phyloP scores from a whole-genome alignment of 1,140 invertebrate species.

The Notospermus geniculatus region DNA sequence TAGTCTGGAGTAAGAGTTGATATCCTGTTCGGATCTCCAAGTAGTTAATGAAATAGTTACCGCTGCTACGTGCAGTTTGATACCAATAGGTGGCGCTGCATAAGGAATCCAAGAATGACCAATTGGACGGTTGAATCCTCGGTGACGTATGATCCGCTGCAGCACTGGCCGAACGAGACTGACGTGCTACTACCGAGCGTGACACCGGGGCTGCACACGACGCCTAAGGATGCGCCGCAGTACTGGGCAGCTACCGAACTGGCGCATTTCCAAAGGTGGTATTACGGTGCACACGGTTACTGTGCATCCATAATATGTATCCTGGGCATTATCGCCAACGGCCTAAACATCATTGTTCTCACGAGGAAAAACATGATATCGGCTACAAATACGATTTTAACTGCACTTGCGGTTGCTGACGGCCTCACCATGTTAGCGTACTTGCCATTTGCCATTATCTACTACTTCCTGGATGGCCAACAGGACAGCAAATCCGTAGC shows the following conservation, averaged over 20 bases:
- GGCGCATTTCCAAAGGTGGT: conserved; percentile 37
- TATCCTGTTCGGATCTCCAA: too few species aligned
- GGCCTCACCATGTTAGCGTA: conserved; percentile 73
- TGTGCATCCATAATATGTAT: conserved; percentile 73
- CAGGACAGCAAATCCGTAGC: conserved; percentile 28
- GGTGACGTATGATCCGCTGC: too few species aligned
- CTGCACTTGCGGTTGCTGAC: conserved; percentile 78
- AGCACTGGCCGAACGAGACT: too few species aligned
- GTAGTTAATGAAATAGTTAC: too few species aligned
- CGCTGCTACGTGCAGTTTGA: too few species aligned
- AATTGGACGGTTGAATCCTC: too few species aligned
- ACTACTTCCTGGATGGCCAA: conserved; percentile 40
- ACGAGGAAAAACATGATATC: conserved; percentile 80
- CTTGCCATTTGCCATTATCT: conserved; percentile 45
- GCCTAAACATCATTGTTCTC: conserved; percentile 84
- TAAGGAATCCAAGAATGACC: too few species aligned
- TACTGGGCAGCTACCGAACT: conserved; percentile 22
- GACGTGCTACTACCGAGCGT: background rate
- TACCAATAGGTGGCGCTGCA: too few species aligned
- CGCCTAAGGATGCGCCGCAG: background rate
- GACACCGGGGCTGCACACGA: background rate
- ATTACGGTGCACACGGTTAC: conserved; percentile 67
- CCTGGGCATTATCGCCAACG: conserved; percentile 84
- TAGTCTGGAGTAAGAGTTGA: too few species aligned
- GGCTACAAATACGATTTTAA: conserved; percentile 80